These are phyloP conservation scores for Homalodisca vitripennis DNA, from an alignment of 1,140 invertebrate genomes.

Conservation along the genomic window DNA sequence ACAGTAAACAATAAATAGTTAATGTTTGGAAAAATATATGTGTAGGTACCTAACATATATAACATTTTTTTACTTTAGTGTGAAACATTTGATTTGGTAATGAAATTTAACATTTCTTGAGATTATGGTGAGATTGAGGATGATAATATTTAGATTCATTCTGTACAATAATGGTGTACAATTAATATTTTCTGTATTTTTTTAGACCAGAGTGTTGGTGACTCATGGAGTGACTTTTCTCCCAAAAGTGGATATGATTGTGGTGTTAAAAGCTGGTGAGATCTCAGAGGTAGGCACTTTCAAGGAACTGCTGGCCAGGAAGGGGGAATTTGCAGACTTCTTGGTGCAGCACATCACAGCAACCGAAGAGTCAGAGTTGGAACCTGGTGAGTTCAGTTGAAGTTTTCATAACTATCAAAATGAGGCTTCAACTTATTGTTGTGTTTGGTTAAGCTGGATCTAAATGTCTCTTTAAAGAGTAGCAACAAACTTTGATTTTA, in stretches of 20 bases:
- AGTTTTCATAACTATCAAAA: not conserved
- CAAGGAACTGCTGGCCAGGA: slow-evolving; percentile 73
- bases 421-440: not conserved
- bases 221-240: slow-evolving; percentile 89
- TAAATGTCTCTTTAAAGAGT: not conserved
- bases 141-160: too few relatives aligned
- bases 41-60: too few relatives aligned
- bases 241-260: slow-evolving; percentile 81
- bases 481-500: too few relatives aligned
- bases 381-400: slow-evolving; percentile 25
- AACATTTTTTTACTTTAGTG: too few relatives aligned
- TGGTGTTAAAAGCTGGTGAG: slow-evolving; percentile 80
- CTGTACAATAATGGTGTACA: too few relatives aligned
- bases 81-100: too few relatives aligned
- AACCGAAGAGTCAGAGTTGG: slow-evolving; percentile 48
- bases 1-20: too few relatives aligned
- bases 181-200: slow-evolving; percentile 2
- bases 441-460: not conserved
- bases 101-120: too few relatives aligned
- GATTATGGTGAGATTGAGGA: too few relatives aligned
- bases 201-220: slow-evolving; percentile 72
- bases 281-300: slow-evolving; percentile 83
- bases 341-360: slow-evolving; percentile 75
- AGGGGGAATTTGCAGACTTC: slow-evolving; percentile 78
- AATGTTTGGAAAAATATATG: too few relatives aligned